Evolutionary conservation across 2,888 invertebrate genomes (phyloP).

Genomic region (Hirtodrosophila trivittata): DNA sequence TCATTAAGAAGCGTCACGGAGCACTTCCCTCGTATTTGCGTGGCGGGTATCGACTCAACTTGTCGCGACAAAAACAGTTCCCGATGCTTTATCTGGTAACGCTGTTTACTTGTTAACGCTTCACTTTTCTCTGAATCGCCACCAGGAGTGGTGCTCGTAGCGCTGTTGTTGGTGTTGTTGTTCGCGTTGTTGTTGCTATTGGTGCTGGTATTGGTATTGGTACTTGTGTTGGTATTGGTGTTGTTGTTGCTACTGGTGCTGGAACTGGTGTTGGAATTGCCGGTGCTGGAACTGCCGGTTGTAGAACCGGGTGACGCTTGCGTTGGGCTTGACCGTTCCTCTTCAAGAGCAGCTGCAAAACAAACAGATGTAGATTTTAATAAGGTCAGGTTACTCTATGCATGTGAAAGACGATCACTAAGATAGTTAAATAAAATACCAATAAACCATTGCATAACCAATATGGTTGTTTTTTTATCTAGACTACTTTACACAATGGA

Average conservation of each 20-base stretch:
- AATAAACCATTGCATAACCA: conserved; percentile 40
- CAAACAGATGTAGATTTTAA: background rate
- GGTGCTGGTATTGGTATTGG: conserved; percentile 22
- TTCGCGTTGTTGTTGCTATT: conserved; percentile 43
- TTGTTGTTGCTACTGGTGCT: conserved; percentile 41
- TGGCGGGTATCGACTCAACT: conserved; percentile 99
- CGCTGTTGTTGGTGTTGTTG: conserved; percentile 41
- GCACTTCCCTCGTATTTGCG: conserved; percentile 99
- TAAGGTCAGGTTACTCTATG: background rate
- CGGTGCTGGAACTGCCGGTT: conserved; percentile 59
- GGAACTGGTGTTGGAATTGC: conserved; percentile 49
- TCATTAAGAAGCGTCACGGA: conserved; percentile 99
- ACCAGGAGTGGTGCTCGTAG: conserved; percentile 74
- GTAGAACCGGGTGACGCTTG: conserved; percentile 70
- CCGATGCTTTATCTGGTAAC: conserved; percentile 98
- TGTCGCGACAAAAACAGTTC: conserved; percentile 98
- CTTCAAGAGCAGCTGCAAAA: conserved; percentile 87
- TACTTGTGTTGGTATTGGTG: conserved; percentile 40
- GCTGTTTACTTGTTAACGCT: conserved; percentile 92
- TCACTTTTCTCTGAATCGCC: conserved; percentile 82
- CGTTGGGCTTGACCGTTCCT: conserved; percentile 85
- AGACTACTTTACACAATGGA: conserved; percentile 32
- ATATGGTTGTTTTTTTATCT: conserved; percentile 23
- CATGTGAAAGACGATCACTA: too few species aligned
- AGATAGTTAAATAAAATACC: too few species aligned